phyloP scores from a whole-genome alignment of 2,113 vertebrate genomes.

The Aix galericulata region DNA sequence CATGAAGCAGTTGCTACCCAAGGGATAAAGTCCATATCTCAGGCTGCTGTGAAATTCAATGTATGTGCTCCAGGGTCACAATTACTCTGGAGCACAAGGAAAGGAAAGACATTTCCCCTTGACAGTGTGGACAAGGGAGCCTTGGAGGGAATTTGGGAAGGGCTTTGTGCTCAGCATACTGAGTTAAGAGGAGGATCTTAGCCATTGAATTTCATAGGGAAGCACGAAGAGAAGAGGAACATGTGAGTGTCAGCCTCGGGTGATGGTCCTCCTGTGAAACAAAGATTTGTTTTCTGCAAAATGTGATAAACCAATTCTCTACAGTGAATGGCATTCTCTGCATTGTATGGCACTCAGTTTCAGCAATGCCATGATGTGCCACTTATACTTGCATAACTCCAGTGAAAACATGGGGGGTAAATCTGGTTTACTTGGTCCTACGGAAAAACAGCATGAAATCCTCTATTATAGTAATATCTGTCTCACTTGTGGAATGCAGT shows the following conservation, averaged over 20 bases:
- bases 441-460: background rate
- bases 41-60: background rate
- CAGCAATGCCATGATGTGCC: background rate
- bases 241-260: background rate
- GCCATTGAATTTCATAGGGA: background rate
- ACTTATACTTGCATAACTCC: background rate
- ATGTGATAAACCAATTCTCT: background rate
- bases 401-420: background rate
- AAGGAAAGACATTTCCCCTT: background rate
- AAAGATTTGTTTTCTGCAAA: background rate
- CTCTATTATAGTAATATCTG: background rate
- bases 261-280: background rate
- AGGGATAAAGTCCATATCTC: accelerated
- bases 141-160: background rate
- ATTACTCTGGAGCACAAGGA: background rate
- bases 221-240: background rate
- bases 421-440: background rate
- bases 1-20: background rate
- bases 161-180: background rate
- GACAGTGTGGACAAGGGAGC: background rate
- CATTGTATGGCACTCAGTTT: background rate
- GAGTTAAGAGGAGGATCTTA: background rate
- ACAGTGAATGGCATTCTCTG: background rate
- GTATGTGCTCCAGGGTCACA: background rate
- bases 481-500: background rate